These are phyloP conservation scores for Lymantria monacha DNA, from an alignment of 2,888 invertebrate species.

Conservation along the genomic window DNA sequence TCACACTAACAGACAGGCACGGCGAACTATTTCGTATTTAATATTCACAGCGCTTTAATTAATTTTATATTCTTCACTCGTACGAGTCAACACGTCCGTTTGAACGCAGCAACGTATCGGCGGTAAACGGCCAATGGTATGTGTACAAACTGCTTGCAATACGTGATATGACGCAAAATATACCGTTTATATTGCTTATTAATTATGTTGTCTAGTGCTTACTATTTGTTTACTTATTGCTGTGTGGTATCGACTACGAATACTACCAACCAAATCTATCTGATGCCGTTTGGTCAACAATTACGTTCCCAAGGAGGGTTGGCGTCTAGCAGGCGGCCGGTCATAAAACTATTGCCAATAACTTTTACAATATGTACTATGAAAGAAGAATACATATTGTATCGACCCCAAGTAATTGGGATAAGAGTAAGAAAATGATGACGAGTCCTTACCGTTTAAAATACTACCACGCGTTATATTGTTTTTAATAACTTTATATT, in stretches of 20 bases:
- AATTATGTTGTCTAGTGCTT: background rate
- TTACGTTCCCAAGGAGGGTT: too few relatives aligned
- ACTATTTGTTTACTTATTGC: too few relatives aligned
- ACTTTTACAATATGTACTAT: too few relatives aligned
- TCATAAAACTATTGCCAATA: too few relatives aligned
- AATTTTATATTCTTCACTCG: constrained; percentile 26
- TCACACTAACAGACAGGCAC: constrained; percentile 24
- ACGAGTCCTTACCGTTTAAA: background rate
- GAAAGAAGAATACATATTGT: too few relatives aligned
- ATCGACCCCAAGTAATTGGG: too few relatives aligned
- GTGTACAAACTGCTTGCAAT: constrained; percentile 49
- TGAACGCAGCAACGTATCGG: constrained; percentile 29
- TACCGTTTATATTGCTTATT: constrained; percentile 36
- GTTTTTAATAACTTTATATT: too few relatives aligned
- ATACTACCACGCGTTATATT: background rate
- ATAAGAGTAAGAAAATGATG: too few relatives aligned
- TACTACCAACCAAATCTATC: too few relatives aligned
- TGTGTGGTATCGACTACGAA: too few relatives aligned
- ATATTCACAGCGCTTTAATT: constrained; percentile 27
- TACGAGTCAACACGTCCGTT: constrained; percentile 22
- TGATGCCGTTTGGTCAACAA: too few relatives aligned
- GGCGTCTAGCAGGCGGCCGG: too few relatives aligned
- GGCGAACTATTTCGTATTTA: constrained; percentile 22
- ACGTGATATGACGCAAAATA: constrained; percentile 36
- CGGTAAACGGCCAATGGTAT: constrained; percentile 36